Evolutionary conservation across 2,888 invertebrate genomes (phyloP).

Genomic region (Drosophila putrida): DNA sequence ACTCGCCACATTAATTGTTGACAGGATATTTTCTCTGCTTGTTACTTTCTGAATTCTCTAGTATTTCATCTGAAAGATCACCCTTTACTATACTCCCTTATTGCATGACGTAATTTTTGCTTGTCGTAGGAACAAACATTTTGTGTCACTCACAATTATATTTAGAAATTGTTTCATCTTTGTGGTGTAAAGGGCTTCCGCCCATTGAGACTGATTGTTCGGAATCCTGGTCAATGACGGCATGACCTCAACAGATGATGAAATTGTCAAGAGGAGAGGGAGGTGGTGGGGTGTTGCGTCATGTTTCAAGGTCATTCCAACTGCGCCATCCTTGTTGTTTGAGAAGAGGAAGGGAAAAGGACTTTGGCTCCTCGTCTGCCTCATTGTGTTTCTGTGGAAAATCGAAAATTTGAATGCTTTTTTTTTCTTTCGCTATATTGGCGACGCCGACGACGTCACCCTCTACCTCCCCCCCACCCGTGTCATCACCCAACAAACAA

Average conservation of each 20-base stretch:
- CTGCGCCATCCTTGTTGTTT: conserved; percentile 11
- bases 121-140: conserved; percentile 1
- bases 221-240: conserved; percentile 31
- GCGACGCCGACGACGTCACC: conserved; percentile 48
- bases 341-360: background rate
- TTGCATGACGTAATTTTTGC: conserved; percentile 4
- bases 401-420: conserved; percentile 66
- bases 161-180: conserved; percentile 9
- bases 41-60: background rate
- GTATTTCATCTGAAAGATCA: background rate
- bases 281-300: conserved; percentile 58
- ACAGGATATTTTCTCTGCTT: background rate
- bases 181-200: conserved; percentile 19
- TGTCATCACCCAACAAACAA: background rate
- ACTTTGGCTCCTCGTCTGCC: conserved; percentile 19
- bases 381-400: conserved; percentile 53
- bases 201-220: conserved; percentile 13
- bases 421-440: conserved; percentile 38
- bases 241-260: conserved; percentile 58
- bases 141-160: conserved; percentile 10
- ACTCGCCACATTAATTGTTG: background rate
- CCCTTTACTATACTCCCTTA: background rate
- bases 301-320: conserved; percentile 68
- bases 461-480: conserved; percentile 2
- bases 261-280: conserved; percentile 27